Percentiles rank a stretch among this genome's conserved stretches.
Conservation (phyloP, 2,797 vertebrate species). For the Lutjanus argentimaculatus region DNA sequence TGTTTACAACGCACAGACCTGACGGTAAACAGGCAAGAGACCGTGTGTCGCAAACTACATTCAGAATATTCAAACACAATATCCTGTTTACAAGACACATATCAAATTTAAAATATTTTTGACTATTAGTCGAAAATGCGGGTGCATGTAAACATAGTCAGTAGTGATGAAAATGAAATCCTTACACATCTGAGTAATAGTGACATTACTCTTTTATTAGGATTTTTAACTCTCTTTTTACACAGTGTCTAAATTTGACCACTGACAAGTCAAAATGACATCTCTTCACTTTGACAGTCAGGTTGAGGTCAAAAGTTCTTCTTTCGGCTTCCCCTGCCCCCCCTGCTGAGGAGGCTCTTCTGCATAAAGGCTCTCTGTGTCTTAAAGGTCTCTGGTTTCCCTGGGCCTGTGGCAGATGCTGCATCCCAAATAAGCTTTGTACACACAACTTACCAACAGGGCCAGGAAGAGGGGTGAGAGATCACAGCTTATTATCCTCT, state of each 20-base stretch:
- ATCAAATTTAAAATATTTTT: too few species aligned
- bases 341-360: constrained; percentile 55
- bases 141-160: too few species aligned
- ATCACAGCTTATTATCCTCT: constrained; percentile 57
- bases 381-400: constrained; percentile 71
- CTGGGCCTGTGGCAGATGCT: constrained; percentile 67
- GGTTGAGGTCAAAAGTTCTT: constrained; percentile 67
- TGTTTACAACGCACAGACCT: too few species aligned
- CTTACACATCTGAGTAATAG: not conserved
- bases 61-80: too few species aligned
- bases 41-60: too few species aligned
- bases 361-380: constrained; percentile 72
- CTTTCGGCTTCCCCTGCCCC: constrained; percentile 29
- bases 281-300: constrained; percentile 48
- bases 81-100: too few species aligned
- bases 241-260: not conserved
- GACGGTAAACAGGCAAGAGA: too few species aligned
- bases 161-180: not conserved
- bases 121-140: too few species aligned
- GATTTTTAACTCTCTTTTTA: not conserved
- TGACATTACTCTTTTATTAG: not conserved
- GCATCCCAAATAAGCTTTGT: constrained; percentile 76
- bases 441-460: constrained; percentile 74
- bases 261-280: constrained; percentile 12
- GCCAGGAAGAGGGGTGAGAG: constrained; percentile 59